phyloP scores from a whole-genome alignment of 2,888 invertebrate genomes.

The Drosophila suboccidentalis region DNA sequence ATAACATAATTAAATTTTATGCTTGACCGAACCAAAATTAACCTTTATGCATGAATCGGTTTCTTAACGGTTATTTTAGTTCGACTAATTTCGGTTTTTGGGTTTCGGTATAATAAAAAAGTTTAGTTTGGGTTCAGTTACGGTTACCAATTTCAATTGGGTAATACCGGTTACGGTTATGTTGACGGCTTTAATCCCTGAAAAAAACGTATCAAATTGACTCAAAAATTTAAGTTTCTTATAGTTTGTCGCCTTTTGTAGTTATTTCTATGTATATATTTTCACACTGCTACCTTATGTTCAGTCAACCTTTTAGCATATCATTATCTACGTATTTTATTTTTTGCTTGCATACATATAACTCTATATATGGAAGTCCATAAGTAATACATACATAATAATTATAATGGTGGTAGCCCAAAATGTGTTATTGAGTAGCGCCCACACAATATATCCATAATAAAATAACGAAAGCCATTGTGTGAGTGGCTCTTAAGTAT shows the following conservation, averaged over 20 bases:
- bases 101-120: no score
- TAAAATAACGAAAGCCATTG: conserved; percentile 13
- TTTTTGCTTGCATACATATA: conserved; percentile 19
- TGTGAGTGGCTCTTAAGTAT: conserved; percentile 57
- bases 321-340: conserved; percentile 24
- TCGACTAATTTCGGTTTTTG: no score
- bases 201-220: conserved; percentile 5
- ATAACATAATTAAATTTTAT: no score
- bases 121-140: no score
- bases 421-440: conserved; percentile 50
- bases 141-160: no score
- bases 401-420: conserved; percentile 67
- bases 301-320: conserved; percentile 35
- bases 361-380: conserved; percentile 26
- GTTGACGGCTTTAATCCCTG: no score
- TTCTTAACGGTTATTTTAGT: no score
- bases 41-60: no score
- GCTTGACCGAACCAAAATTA: no score
- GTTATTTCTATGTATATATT: conserved; percentile 20
- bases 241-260: conserved; percentile 43
- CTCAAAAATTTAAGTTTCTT: conserved; percentile 13
- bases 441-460: conserved; percentile 58
- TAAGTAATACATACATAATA: conserved; percentile 33
- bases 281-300: conserved; percentile 44
- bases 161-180: no score